Evolutionary conservation across 53 echinoderm and acorn worm species (phyloP).

Genomic region (Echinometra lucunter): DNA sequence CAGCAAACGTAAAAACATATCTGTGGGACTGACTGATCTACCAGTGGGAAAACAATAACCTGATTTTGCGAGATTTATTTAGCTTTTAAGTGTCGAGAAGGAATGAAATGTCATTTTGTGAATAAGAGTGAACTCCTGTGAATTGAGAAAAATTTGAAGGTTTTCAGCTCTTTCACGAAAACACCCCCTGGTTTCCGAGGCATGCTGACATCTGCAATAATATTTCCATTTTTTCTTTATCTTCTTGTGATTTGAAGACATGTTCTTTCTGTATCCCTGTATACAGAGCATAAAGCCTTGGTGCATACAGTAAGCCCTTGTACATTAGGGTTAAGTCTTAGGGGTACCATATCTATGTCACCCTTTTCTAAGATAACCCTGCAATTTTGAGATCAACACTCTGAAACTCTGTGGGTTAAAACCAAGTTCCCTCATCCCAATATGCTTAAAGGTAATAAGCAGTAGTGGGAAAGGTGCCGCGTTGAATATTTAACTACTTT

Average conservation of each 20-base stretch:
- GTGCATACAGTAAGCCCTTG: background rate
- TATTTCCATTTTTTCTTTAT: background rate
- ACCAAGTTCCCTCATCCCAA: too few relatives aligned
- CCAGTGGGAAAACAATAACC: constrained; percentile 8
- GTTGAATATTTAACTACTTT: too few relatives aligned
- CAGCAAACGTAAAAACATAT: background rate
- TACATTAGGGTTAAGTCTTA: background rate
- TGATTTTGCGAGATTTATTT: background rate
- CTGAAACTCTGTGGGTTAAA: too few relatives aligned
- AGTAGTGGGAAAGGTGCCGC: too few relatives aligned
- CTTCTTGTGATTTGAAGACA: background rate
- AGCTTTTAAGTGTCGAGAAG: constrained; percentile 14
- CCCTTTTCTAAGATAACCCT: too few relatives aligned
- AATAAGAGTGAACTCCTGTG: background rate
- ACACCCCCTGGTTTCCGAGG: background rate
- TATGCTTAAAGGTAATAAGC: too few relatives aligned
- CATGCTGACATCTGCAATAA: background rate
- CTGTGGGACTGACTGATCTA: background rate
- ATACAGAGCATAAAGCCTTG: background rate
- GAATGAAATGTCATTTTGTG: background rate
- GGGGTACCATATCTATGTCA: background rate
- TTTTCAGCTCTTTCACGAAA: background rate
- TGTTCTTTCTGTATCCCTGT: background rate
- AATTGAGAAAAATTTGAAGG: background rate
- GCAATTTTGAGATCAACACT: too few relatives aligned